Evolutionary conservation across 1,140 invertebrate species (phyloP).

Genomic region (Drepana arcuata): DNA sequence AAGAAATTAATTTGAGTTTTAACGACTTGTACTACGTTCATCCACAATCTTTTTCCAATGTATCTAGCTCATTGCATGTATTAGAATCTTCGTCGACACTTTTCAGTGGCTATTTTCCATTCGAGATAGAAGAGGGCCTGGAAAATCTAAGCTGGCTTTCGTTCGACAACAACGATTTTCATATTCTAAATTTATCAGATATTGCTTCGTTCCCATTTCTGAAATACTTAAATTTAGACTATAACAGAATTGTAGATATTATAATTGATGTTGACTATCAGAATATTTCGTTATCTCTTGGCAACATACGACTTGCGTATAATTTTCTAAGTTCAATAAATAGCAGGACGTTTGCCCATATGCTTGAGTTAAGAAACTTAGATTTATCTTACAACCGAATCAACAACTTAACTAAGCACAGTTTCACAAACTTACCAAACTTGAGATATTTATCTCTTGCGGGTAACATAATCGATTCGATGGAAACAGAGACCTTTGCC

Average conservation of each 20-base stretch:
- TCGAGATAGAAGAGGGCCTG: constrained; percentile 77
- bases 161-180: constrained; percentile 90
- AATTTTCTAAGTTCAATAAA: constrained; percentile 78
- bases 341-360: constrained; percentile 75
- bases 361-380: constrained; percentile 78
- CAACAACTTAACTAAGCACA: constrained; percentile 67
- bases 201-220: constrained; percentile 76
- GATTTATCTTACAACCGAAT: constrained; percentile 82
- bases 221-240: constrained; percentile 89
- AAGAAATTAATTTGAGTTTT: constrained; percentile 90
- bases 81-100: constrained; percentile 90
- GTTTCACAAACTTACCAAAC: constrained; percentile 79
- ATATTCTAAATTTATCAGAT: constrained; percentile 77
- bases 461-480: constrained; percentile 76
- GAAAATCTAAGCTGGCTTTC: constrained; percentile 86
- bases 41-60: constrained; percentile 81
- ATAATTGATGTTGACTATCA: constrained; percentile 78
- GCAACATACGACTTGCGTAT: constrained; percentile 83
- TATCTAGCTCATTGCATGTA: constrained; percentile 80
- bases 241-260: constrained; percentile 80
- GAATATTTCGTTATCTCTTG: constrained; percentile 80
- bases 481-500: constrained; percentile 76
- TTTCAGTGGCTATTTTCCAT: constrained; percentile 83
- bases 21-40: constrained; percentile 87
- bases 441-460: constrained; percentile 80